Base-by-base conservation (phyloP, 2,113 vertebrate species). In the Edolisoma coerulescens region DNA sequence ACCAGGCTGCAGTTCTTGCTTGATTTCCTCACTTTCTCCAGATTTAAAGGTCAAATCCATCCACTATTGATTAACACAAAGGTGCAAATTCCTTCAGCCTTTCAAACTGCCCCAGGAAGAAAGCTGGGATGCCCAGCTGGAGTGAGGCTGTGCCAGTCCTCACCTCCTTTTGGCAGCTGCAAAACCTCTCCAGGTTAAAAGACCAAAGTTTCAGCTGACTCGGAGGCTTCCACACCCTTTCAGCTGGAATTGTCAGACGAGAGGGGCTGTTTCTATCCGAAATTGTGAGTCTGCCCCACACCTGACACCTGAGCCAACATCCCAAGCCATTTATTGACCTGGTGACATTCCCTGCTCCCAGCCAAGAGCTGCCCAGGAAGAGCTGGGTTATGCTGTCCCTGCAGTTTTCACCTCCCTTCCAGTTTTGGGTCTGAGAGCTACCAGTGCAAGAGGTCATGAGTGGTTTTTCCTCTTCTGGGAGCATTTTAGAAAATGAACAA, bases 111-210 rank as follows among this genome's bases (percentile, higher is more conserved):
- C 75, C 32, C 33, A 28, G 56, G 59, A 41, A 64, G 52, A 37
- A 33, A 32, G 14, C 9, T 0, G 1, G 13, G 30, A 37, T 13
- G 17, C 10, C 10, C 2, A 3, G 47, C 44, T 13, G 47, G 1
- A 37, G 16, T 23, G 33, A 41, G 54, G 20, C 35, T 23, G 50
- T 61, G 57, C 28, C 67, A 60, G 24, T 5, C 45, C 24, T 28
- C 19, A 50, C 12, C 13, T 73, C 57, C 84, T 56, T 65, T 9
- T 59, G 53, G 13, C 81, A 67, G 45, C 60, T 10, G 8, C 75
- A 73, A 82, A 71, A 45, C 23, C 49, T n/a, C n/a, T 10, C 3
- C 0, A 53, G 35, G 27, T 69, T 68, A 18, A 52, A 6, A 64
- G 42, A 23, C 17, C 1, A 3, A 56, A 24, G 26, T 63, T 71